phyloP scores from a whole-genome alignment of 2,797 vertebrate species.

The Dendrocincla tyrannina region DNA sequence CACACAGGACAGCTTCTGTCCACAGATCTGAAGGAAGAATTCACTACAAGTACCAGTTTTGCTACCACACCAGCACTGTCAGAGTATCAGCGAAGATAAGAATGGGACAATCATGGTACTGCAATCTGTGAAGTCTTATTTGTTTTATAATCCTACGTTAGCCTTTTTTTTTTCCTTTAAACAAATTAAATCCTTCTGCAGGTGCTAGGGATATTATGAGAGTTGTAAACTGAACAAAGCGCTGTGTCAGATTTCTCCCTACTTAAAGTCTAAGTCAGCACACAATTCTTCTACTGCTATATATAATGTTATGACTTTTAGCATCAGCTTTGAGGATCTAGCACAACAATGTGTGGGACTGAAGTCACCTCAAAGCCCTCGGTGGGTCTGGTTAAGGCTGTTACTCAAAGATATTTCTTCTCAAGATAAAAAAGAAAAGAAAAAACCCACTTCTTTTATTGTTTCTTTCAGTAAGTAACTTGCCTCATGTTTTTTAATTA shows the following conservation, averaged over 20 bases:
- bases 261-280: slow-evolving; percentile 6
- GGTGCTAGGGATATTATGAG: background rate
- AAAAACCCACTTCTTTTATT: background rate
- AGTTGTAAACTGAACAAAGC: background rate
- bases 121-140: background rate
- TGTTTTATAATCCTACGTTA: background rate
- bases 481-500: background rate
- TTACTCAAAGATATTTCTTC: background rate
- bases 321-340: background rate
- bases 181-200: background rate
- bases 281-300: background rate
- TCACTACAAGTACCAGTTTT: background rate
- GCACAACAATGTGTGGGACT: background rate
- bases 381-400: background rate
- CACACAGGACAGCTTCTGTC: slow-evolving; percentile 1
- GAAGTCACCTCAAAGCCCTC: background rate
- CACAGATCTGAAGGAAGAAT: background rate
- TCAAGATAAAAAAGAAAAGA: background rate
- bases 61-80: background rate
- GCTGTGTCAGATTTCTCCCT: background rate
- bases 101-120: rapidly evolving
- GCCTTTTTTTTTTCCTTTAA: background rate
- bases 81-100: background rate
- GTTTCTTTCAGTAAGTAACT: background rate
- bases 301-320: background rate